phyloP scores from a whole-genome alignment of 1,140 invertebrate species.

The Drosophila dunni region DNA sequence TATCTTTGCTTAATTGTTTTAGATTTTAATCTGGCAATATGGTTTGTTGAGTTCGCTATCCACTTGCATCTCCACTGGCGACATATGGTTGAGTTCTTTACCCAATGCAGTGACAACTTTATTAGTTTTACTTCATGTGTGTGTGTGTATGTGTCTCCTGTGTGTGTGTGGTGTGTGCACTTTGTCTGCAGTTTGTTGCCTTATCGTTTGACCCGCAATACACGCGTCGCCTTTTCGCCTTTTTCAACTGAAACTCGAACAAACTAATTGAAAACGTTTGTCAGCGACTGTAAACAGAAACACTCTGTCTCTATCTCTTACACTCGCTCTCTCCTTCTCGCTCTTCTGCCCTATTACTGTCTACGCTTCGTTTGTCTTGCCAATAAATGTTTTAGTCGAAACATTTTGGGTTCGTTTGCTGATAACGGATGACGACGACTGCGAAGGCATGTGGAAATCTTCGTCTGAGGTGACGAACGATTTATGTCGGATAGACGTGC shows the following conservation, averaged over 20 bases:
- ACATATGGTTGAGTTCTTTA: conserved; percentile 57
- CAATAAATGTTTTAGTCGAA: conserved; percentile 57
- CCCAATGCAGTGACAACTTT: conserved; percentile 71
- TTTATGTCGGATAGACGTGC: conserved; percentile 40
- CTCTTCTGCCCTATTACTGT: not conserved
- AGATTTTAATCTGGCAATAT: conserved; percentile 80
- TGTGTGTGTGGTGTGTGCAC: conserved; percentile 38
- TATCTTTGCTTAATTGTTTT: conserved; percentile 74
- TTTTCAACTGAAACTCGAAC: conserved; percentile 48
- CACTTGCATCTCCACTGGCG: conserved; percentile 6
- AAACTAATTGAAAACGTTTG: conserved; percentile 80
- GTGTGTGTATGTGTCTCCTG: conserved; percentile 9
- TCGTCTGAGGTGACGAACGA: conserved; percentile 35
- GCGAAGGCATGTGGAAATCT: conserved; percentile 21
- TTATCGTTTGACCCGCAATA: conserved; percentile 69
- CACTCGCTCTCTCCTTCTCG: not conserved
- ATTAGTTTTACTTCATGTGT: conserved; percentile 58
- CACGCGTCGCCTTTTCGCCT: conserved; percentile 60
- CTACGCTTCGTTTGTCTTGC: conserved; percentile 47
- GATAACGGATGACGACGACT: conserved; percentile 31
- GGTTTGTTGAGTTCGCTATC: conserved; percentile 13
- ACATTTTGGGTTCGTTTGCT: conserved; percentile 27
- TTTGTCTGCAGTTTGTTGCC: conserved; percentile 59
- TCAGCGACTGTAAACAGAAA: conserved; percentile 73
- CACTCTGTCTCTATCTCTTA: not conserved